These are phyloP conservation scores for Lithobates sylvaticus DNA, from an alignment of 2,797 vertebrate species.

Conservation along the genomic window DNA sequence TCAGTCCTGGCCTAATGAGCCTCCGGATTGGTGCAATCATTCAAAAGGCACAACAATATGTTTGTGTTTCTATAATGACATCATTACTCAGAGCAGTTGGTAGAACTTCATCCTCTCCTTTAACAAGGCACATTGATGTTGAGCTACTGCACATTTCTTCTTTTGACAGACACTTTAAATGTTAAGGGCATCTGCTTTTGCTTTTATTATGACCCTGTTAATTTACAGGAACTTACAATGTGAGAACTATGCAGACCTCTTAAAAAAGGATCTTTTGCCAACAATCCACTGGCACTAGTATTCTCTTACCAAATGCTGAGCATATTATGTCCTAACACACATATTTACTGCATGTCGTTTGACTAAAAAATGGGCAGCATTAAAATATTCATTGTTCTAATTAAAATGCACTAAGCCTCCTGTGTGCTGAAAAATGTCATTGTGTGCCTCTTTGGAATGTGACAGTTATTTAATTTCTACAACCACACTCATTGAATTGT, in stretches of 20 bases:
- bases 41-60: neutral
- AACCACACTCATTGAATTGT: conserved; percentile 20
- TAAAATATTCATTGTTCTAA: conserved; percentile 13
- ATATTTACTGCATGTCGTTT: neutral
- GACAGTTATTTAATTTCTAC: conserved; percentile 9
- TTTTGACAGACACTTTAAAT: neutral
- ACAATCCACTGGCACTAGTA: neutral
- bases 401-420: conserved; percentile 1
- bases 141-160: neutral
- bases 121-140: neutral
- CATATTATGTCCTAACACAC: neutral
- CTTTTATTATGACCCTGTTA: too few relatives aligned
- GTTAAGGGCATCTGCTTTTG: neutral
- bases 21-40: too few relatives aligned
- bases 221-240: too few relatives aligned
- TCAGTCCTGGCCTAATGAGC: too few relatives aligned
- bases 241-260: neutral
- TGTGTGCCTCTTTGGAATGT: neutral
- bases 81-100: too few relatives aligned
- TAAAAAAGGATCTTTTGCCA: neutral
- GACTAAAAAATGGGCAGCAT: neutral
- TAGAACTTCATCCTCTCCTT: neutral
- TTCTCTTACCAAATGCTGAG: neutral
- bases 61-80: neutral
- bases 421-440: neutral